Percentiles rank a stretch among this genome's conserved stretches.
phyloP scores from a whole-genome alignment of 2,113 vertebrate species.

The Python bivittatus region DNA sequence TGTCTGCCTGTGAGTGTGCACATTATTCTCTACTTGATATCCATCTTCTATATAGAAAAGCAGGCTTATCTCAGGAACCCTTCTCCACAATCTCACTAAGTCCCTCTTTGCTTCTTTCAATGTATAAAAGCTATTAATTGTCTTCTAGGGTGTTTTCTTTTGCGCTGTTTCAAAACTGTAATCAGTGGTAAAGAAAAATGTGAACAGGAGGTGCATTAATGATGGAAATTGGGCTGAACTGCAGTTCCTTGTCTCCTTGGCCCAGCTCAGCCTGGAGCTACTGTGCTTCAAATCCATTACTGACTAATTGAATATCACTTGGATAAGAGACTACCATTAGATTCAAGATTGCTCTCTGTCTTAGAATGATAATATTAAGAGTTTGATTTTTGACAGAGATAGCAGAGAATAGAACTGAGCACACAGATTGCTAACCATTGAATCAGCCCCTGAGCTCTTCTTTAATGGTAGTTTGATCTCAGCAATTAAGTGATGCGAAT shows the following conservation, averaged over 20 bases:
- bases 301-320: conserved; percentile 18
- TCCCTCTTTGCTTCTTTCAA: background rate
- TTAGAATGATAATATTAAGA: background rate
- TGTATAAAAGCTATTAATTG: background rate
- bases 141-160: background rate
- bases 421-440: background rate
- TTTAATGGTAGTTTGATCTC: background rate
- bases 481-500: background rate
- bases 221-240: background rate
- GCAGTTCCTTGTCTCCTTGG: background rate
- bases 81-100: background rate
- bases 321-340: background rate
- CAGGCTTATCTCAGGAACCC: background rate
- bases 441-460: background rate
- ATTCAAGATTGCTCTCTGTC: background rate
- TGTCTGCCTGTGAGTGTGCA: background rate
- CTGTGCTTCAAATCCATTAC: background rate
- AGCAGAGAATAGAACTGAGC: background rate
- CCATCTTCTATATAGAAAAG: background rate
- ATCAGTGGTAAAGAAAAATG: background rate
- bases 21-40: background rate
- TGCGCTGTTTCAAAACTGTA: background rate
- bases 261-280: background rate
- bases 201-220: background rate
- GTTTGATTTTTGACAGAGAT: background rate